Evolutionary conservation across 2,113 vertebrate genomes (phyloP).

Genomic region (Cryptoleucopteryx plumbea): DNA sequence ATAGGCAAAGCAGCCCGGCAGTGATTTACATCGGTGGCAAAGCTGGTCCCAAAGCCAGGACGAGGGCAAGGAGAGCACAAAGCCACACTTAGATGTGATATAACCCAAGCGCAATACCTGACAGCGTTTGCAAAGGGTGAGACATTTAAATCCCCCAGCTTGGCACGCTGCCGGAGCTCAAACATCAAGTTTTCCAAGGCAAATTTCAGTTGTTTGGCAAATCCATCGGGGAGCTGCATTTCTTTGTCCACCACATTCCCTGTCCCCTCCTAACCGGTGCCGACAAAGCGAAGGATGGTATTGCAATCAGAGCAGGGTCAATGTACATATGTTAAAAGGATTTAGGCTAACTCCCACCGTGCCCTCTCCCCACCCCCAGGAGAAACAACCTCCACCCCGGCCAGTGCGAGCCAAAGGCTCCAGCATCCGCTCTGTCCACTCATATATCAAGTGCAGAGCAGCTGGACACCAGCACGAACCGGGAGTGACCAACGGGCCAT

Average conservation of each 20-base stretch:
- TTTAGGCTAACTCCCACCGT: conserved; percentile 27
- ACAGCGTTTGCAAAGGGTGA: rapidly evolving
- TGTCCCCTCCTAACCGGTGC: background rate
- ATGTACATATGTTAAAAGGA: conserved; percentile 64
- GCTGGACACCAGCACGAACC: conserved; percentile 63
- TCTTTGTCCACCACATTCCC: background rate
- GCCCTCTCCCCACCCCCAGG: background rate
- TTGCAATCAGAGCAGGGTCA: conserved; percentile 53
- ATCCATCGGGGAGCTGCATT: background rate
- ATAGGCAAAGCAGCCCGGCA: background rate
- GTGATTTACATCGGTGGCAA: rapidly evolving
- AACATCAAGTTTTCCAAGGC: background rate
- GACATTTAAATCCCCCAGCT: background rate
- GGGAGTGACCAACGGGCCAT: conserved; percentile 50
- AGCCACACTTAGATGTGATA: rapidly evolving
- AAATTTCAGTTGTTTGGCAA: background rate
- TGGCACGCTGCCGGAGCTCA: background rate
- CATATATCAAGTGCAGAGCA: conserved; percentile 74
- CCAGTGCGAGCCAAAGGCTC: background rate
- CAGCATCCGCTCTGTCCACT: background rate
- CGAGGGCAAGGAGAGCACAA: background rate
- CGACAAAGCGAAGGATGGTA: conserved; percentile 33
- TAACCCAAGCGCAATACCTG: rapidly evolving
- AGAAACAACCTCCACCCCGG: background rate
- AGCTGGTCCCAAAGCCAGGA: background rate